phyloP scores from a whole-genome alignment of 1,140 invertebrate genomes.

The Aplysia californica region DNA sequence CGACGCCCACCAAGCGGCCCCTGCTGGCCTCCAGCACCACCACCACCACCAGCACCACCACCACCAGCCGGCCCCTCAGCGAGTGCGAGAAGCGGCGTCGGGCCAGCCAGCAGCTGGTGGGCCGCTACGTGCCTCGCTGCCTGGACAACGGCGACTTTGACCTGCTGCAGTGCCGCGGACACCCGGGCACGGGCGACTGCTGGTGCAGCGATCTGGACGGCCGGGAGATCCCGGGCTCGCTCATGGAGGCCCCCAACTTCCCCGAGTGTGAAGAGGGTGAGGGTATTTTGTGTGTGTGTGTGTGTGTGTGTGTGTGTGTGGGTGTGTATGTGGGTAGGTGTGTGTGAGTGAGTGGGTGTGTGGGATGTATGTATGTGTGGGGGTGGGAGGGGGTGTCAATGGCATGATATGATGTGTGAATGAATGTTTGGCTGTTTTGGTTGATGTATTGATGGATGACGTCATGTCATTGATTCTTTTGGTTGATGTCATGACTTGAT shows the following conservation, averaged over 20 bases:
- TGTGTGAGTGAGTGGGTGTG: not conserved
- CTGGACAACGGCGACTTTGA: constrained; percentile 45
- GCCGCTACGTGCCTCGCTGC: constrained; percentile 43
- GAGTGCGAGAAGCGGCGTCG: constrained; percentile 41
- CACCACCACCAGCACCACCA: constrained; percentile 19
- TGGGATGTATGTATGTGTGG: too few relatives aligned
- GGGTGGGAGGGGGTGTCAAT: too few relatives aligned
- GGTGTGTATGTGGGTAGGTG: not conserved
- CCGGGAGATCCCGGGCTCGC: constrained; percentile 45
- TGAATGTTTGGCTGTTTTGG: not conserved
- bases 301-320: constrained; percentile 44
- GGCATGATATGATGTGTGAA: not conserved
- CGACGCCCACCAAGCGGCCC: too few relatives aligned
- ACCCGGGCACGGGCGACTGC: constrained; percentile 34
- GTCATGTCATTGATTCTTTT: not conserved
- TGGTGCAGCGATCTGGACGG: constrained; percentile 56
- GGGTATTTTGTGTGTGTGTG: too few relatives aligned
- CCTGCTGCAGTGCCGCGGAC: constrained; percentile 47
- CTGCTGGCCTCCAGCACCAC: not conserved
- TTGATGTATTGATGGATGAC: not conserved
- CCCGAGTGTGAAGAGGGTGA: too few relatives aligned
- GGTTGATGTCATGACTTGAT: not conserved
- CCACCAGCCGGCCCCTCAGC: constrained; percentile 37
- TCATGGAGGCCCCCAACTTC: constrained; percentile 29
- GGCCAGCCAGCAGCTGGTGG: constrained; percentile 31